Evolutionary conservation across 2,888 invertebrate genomes (phyloP), one percentile per base, ranked within the genome.

Genomic region (Temnothorax ravouxi): DNA sequence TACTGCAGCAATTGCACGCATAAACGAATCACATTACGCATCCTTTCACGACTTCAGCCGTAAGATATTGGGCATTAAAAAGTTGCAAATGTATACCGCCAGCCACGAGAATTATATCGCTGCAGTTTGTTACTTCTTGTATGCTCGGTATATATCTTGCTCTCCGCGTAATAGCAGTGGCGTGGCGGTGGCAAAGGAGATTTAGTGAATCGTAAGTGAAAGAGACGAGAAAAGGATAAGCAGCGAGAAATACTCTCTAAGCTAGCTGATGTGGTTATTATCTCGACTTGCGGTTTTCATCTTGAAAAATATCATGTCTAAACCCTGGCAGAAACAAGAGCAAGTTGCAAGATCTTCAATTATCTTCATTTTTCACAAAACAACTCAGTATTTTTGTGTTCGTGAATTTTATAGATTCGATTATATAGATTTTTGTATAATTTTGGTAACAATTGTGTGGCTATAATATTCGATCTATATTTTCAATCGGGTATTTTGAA

Each of bases 101-200:
- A 61, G 47, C 44, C 3, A 34, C 25, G 47, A 80, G 59, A 80
- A 80, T 80, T 74, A 75, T 82, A 64, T 81, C 44, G 56, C 44
- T 76, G 76, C n/a, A n/a, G n/a, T 76, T 82, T 82, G 76, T 77
- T 82, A 64, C 76, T 76, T 76, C 76, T 82, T 54, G 21, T 50
- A 59, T 71, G 38, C 47, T 34, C 25, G 38, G 25, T 80, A 74
- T 41, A 77, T 56, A 71, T 71, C 21, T 71, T 59, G 56, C 50
- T 61, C 25, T 71, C 18, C 34, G 59, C 18, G 59, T 80, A 80
- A 80, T 80, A 71, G 59, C 47, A 13, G 11, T 18, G 34, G 54
- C n/a, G 34, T 13, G 18, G 18, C 29, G 59, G 13, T 18, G 21
- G 47, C 38, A 54, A 13, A 71, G 71, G 50, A 59, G 59, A 64